Evolutionary conservation across 2,113 vertebrate genomes (phyloP), one percentile per base, ranked within the genome.

Genomic region (Hirundichthys speculiger): DNA sequence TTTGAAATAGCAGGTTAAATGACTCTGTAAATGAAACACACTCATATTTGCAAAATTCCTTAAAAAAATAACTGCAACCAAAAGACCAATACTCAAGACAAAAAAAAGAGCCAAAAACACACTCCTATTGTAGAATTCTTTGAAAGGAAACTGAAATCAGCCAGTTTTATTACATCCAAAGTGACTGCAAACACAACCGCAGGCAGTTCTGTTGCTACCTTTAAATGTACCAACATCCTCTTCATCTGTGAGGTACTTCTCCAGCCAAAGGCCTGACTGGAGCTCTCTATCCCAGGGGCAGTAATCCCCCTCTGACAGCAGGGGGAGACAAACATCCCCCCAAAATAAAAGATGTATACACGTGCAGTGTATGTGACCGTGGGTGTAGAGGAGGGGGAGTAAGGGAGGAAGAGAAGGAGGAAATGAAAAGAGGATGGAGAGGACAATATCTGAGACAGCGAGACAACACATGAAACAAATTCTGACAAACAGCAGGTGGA

Each of bases 251-350:
- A 97, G 92, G 86, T 49, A 67, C 78, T 85, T 94, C 76, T 94
- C 93, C 82, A 96, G 93, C 96, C 94, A 95, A 70, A 94, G 93
- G 86, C 94, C 93, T 86, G 95, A 94, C 88, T 93, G 94, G 80
- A 96, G 93, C 85, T 98, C 96, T 88, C 74, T 95, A 81, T 95
- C 93, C 96, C 94, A 94, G 69, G 98, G 96, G 86, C 92, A 95
- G 92, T 98, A 97, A 92, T 95, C 95, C 49, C 96, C 95, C 93
- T 96, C 96, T 98, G 94, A 89, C 93, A 93, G 90, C 82, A 94
- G 94, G 92, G 92, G 94, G 93, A 91, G 90, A 90, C 92, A 93
- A 57, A 92, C 71, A 86, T 70, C 43, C 71, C 46, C 5, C 8
- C 27, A 85, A 80, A 64, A 80, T 63, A 69, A 77, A 85, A 78